Evolutionary conservation across 2,888 invertebrate species (phyloP).

Genomic region (Salticus scenicus): DNA sequence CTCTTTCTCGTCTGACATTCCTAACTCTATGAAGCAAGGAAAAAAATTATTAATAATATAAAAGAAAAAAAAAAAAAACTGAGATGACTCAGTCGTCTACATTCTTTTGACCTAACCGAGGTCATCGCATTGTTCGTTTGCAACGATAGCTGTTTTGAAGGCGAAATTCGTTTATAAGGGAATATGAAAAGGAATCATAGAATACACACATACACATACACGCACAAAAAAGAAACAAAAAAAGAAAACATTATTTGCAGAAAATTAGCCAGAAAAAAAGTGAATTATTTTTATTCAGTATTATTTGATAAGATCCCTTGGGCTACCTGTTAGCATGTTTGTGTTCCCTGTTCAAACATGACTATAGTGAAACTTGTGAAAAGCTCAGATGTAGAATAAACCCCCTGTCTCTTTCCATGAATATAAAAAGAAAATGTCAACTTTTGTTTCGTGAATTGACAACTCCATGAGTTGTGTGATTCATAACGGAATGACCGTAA

Average conservation of each 20-base stretch:
- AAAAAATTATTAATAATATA: too few species aligned
- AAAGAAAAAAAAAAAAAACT: too few species aligned
- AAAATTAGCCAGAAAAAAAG: slow-evolving; percentile 34
- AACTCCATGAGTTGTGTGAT: slow-evolving; percentile 57
- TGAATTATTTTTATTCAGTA: slow-evolving; percentile 13
- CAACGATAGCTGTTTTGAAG: not conserved
- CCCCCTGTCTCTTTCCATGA: not conserved
- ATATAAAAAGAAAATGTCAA: too few species aligned
- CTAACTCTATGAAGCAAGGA: too few species aligned
- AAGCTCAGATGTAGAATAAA: not conserved
- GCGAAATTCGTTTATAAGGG: not conserved
- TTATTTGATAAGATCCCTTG: not conserved
- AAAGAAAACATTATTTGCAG: not conserved
- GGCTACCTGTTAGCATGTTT: slow-evolving; percentile 17
- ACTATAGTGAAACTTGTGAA: not conserved
- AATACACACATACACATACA: too few species aligned
- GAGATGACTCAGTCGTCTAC: not conserved
- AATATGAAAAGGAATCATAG: too few species aligned
- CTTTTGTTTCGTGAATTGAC: slow-evolving; percentile 17
- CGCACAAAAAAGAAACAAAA: not conserved
- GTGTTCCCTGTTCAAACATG: not conserved
- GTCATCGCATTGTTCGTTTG: not conserved
- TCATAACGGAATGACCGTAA: slow-evolving; percentile 32
- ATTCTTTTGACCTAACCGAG: not conserved
- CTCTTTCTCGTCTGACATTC: too few species aligned